phyloP scores from a whole-genome alignment of 2,797 vertebrate species.

The Alfaro cultratus region DNA sequence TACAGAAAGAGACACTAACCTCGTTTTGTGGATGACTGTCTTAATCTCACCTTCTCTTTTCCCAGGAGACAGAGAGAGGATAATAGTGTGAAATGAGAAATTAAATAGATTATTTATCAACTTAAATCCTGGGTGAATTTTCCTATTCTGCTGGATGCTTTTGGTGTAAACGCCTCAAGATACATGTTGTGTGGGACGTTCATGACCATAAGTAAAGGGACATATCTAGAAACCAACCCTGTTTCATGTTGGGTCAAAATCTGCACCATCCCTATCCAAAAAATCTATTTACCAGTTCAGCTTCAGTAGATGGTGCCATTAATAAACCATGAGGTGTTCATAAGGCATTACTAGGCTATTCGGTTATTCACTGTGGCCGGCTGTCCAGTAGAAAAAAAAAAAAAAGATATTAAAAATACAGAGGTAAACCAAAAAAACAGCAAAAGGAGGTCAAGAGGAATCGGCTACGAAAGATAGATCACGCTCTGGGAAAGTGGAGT shows the following conservation, averaged over 20 bases:
- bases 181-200: constrained; percentile 7
- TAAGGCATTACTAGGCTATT: constrained; percentile 61
- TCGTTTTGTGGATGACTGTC: constrained; percentile 42
- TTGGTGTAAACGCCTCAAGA: constrained; percentile 9
- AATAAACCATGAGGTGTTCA: constrained; percentile 72
- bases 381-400: constrained; percentile 17
- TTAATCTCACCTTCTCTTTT: constrained; percentile 16
- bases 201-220: constrained; percentile 12
- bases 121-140: constrained; percentile 38
- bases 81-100: constrained; percentile 43
- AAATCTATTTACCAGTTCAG: constrained; percentile 34
- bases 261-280: constrained; percentile 23
- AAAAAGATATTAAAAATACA: constrained; percentile 28
- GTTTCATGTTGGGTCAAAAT: constrained; percentile 38
- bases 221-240: background rate
- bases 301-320: constrained; percentile 56
- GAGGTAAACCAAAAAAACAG: constrained; percentile 20
- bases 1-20: constrained; percentile 48
- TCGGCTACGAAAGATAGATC: constrained; percentile 55
- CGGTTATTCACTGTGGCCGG: constrained; percentile 52
- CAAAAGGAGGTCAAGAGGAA: constrained; percentile 38
- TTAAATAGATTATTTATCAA: constrained; percentile 50
- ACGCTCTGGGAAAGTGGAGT: constrained; percentile 13
- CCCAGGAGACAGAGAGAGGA: constrained; percentile 9
- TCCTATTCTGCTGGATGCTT: constrained; percentile 8